Evolutionary conservation across 1,140 invertebrate genomes (phyloP).

Genomic region (Cotesia typhae): DNA sequence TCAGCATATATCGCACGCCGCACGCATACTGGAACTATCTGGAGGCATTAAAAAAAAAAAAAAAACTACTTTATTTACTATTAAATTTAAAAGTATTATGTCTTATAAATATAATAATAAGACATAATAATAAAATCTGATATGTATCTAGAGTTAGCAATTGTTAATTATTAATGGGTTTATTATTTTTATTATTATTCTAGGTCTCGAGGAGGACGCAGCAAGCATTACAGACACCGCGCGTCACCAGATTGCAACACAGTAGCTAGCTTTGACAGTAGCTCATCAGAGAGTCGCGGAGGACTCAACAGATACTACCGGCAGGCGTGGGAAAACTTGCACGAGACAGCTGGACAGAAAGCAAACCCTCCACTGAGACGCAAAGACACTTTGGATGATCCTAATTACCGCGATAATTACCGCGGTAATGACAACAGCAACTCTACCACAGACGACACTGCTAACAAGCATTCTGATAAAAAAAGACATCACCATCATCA

Average conservation of each 20-base stretch:
- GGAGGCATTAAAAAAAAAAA: neutral
- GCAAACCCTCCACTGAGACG: constrained; percentile 69
- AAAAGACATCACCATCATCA: constrained; percentile 84
- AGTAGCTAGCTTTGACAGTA: constrained; percentile 85
- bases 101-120: neutral
- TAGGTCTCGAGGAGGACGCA: constrained; percentile 75
- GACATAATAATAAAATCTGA: neutral
- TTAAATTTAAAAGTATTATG: neutral
- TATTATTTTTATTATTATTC: constrained; percentile 37
- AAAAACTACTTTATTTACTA: neutral
- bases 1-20: constrained; percentile 2
- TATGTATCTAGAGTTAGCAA: too few species aligned
- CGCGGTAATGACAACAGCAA: constrained; percentile 45
- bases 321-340: constrained; percentile 91
- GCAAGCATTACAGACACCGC: constrained; percentile 85
- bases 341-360: constrained; percentile 78
- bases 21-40: neutral
- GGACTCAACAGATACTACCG: constrained; percentile 87
- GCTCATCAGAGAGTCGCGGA: constrained; percentile 81
- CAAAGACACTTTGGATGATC: constrained; percentile 78
- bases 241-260: constrained; percentile 89
- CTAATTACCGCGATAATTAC: constrained; percentile 66
- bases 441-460: constrained; percentile 43
- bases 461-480: constrained; percentile 69
- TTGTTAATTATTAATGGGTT: neutral